phyloP scores from a whole-genome alignment of 2,113 vertebrate species.

The Gambusia affinis region DNA sequence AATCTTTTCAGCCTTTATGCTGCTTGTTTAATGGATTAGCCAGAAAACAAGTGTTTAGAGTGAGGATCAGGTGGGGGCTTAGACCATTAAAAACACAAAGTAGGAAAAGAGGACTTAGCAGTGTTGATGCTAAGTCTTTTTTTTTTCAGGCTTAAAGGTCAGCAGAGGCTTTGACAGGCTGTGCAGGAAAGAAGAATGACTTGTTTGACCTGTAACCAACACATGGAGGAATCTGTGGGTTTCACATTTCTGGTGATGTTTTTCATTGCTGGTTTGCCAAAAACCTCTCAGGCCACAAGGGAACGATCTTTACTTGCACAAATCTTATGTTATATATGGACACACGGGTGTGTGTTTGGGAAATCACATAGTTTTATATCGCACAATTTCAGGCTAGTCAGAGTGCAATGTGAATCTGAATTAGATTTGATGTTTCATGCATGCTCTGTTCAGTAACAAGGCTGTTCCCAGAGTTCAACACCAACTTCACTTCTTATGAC shows the following conservation, averaged over 20 bases:
- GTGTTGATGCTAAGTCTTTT: background rate
- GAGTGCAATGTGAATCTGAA: background rate
- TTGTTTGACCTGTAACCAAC: too few relatives aligned
- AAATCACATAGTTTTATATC: slow-evolving; percentile 8
- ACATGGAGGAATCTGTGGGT: too few relatives aligned
- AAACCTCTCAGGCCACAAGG: too few relatives aligned
- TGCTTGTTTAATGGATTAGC: background rate
- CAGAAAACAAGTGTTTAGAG: background rate
- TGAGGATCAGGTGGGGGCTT: background rate
- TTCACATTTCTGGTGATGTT: too few relatives aligned
- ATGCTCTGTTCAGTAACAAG: slow-evolving; percentile 5
- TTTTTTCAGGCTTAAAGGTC: background rate
- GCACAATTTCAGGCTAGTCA: too few relatives aligned
- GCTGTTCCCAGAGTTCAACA: background rate
- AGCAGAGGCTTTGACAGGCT: too few relatives aligned
- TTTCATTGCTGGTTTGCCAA: too few relatives aligned
- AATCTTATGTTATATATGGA: background rate
- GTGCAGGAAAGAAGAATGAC: too few relatives aligned
- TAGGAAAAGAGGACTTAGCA: background rate
- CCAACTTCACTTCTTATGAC: background rate
- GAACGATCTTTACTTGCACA: too few relatives aligned
- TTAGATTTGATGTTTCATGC: background rate
- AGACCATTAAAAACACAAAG: background rate
- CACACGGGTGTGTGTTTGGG: background rate
- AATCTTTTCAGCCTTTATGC: background rate